phyloP scores from a whole-genome alignment of 2,797 vertebrate genomes.

The Leptodactylus fallax region DNA sequence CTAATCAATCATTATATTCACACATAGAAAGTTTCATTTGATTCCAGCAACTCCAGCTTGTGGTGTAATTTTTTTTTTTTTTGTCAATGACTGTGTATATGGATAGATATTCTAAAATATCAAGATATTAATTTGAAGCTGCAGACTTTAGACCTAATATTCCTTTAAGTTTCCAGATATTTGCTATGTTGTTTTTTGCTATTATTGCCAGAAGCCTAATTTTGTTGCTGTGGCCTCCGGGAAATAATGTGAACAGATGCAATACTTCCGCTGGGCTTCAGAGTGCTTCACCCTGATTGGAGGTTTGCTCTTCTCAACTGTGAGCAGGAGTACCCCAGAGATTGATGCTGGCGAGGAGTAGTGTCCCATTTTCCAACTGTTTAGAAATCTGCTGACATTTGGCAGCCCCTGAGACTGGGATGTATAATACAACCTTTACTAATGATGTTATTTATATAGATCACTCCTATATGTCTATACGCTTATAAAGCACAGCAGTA shows the following conservation, averaged over 20 bases:
- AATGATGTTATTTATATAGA: constrained; percentile 26
- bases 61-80: too few species aligned
- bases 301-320: constrained; percentile 20
- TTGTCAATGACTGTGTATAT: too few species aligned
- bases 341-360: constrained; percentile 24
- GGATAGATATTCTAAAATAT: too few species aligned
- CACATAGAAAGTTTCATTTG: too few species aligned
- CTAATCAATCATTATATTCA: too few species aligned
- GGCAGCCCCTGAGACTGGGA: constrained; percentile 31
- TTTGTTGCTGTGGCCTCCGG: constrained; percentile 19
- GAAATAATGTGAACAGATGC: constrained; percentile 52
- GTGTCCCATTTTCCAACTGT: constrained; percentile 58
- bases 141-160: not conserved
- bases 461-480: not conserved
- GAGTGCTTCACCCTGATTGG: constrained; percentile 18
- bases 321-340: constrained; percentile 18
- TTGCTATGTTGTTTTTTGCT: not conserved
- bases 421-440: not conserved
- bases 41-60: too few species aligned
- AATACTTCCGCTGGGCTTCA: constrained; percentile 23
- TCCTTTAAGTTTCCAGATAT: not conserved
- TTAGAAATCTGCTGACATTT: constrained; percentile 56
- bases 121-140: too few species aligned
- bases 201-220: constrained; percentile 36
- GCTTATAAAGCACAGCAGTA: not conserved